Conservation (phyloP, 2,797 vertebrate species). For the Oophaga sylvatica region DNA sequence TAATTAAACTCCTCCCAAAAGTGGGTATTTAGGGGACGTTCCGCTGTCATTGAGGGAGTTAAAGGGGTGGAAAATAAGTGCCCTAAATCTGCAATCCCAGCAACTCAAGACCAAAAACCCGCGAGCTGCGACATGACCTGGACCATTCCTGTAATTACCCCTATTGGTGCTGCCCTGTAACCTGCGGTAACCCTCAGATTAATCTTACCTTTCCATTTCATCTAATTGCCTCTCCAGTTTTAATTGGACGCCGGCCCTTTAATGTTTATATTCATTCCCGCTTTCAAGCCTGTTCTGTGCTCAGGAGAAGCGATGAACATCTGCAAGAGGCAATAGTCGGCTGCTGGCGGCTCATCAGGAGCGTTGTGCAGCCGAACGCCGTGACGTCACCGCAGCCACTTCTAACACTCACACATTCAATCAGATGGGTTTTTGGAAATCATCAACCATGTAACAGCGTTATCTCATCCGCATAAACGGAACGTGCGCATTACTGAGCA, state of each 20-base stretch:
- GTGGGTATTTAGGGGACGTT: too few relatives aligned
- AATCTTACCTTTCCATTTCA: not conserved
- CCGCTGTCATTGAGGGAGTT: too few relatives aligned
- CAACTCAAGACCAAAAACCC: too few relatives aligned
- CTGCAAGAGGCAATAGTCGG: constrained; percentile 1
- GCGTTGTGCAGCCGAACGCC: not conserved
- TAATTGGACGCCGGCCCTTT: constrained; percentile 1
- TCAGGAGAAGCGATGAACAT: not conserved
- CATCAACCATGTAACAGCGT: not conserved
- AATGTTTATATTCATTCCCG: constrained; percentile 10
- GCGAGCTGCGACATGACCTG: too few relatives aligned
- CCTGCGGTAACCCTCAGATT: not conserved
- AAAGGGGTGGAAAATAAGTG: too few relatives aligned
- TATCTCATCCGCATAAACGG: not conserved
- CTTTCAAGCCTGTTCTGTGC: not conserved
- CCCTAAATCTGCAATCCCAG: too few relatives aligned
- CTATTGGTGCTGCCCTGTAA: not conserved
- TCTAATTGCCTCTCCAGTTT: constrained; percentile 1
- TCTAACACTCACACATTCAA: not conserved
- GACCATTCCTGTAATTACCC: too few relatives aligned
- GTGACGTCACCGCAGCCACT: not conserved
- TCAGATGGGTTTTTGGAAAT: not conserved
- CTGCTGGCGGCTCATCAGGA: not conserved
- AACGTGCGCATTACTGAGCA: too few relatives aligned
- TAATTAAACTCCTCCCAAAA: too few relatives aligned